Evolutionary conservation across 2,888 invertebrate genomes (phyloP), one percentile per base, ranked within the genome.

Genomic region (Agrotis ipsilon): DNA sequence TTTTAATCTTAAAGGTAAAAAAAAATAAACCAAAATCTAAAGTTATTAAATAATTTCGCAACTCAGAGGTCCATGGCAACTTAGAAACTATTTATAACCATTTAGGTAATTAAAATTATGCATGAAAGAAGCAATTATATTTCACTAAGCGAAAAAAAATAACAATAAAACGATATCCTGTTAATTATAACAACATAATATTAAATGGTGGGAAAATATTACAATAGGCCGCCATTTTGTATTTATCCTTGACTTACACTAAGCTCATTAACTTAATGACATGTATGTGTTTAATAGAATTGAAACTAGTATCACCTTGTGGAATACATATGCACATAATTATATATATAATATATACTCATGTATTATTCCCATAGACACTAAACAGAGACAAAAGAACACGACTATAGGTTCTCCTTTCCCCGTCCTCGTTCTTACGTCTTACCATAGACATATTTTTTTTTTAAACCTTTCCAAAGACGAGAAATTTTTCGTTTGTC

Each of bases 141-240:
- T 57, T 77, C 55, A 68, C 58, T 77, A 58, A 75, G 51, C 59
- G 55, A 63, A 27, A 63, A 76, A 58, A 81, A 79, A 72, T 66
- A 72, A 74, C 74, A 79, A 81, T 75, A 77, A 72, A 68, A 73
- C 62, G 61, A 72, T 82, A 80, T 80, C 74, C 74, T 80, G 80
- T 65, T 68, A 70, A 77, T 75, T 72, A 68, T 69, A 76, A 60
- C 55, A 79, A 65, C 62, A 19, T 68, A 68, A 51, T 69, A 74
- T 61, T 71, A 74, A n/a, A 27, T 49, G 63, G 84, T 84, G 83
- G 61, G 83, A 83, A 82, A 71, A 57, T 39, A 68, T 51, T 57
- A 83, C 85, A 84, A 83, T 83, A 55, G 73, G 2, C 45, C 27
- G 68, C 68, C 75, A 72, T 65, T 66, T 74, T 73, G 60, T 14